Evolutionary conservation across 2,113 vertebrate species (phyloP), one percentile per base, ranked within the genome.

Genomic region (Nymphicus hollandicus): DNA sequence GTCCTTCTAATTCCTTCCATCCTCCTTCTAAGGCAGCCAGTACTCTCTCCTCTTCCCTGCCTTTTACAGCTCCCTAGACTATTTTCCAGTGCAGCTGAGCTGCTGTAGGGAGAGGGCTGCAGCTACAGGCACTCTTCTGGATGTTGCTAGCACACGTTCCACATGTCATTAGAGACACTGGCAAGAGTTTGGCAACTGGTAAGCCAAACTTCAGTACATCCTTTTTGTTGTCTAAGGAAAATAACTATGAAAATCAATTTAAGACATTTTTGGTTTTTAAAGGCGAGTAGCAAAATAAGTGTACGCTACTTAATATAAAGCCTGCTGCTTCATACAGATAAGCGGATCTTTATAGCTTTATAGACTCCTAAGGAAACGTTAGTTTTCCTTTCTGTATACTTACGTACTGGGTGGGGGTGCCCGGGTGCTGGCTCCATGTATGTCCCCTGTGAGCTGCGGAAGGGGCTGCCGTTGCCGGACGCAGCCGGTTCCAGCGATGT

Each of bases 361-460:
- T 4, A 22, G 39, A 41, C 9, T 17, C 24, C 12, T 22, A 47
- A 78, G 47, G 27, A 31, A 50, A 11, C 1, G 0, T 15, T 58
- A 7, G 10, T 22, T 69, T 73, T 60, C 9, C 19, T 49, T 31
- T 60, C 43, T 24, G 25, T 64, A 4, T 6, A 14, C 44, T 31
- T 55, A 13, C 1, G 1, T 16, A 35, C 2, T 0, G 4, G 6
- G 5, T 13, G 22, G 13, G 17, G 39, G 8, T 17, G 17, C 31
- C 14, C 4, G 1, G n/a, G 10, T 29, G 39, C 1, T 16, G 39
- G 13, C 24, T 2, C 44, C 50, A 14, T 3, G 13, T 6, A 1
- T 1, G 3, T n/a, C 8, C 56, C 12, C 16, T 18, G 39, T 7
- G 43, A 9, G 9, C 41, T 1, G 22, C 2, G 1, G 11, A 17